These are phyloP conservation scores for Chrysomallon squamiferum DNA, from an alignment of 1,140 invertebrate species.

Conservation along the genomic window DNA sequence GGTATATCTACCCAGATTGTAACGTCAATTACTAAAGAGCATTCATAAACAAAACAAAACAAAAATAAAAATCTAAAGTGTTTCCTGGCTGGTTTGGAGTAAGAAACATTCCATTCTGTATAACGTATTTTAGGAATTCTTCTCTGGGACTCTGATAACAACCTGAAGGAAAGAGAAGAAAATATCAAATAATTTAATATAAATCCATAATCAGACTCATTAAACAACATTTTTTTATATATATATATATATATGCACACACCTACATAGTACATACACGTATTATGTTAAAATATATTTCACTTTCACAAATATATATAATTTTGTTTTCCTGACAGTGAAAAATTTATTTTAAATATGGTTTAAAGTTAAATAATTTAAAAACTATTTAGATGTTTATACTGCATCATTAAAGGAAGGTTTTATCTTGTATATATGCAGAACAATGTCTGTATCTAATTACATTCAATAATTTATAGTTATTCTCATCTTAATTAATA, in stretches of 20 bases:
- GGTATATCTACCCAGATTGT: no score
- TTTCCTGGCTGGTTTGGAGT: no score
- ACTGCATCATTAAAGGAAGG: neutral
- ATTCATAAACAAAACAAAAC: no score
- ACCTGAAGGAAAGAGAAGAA: slow-evolving; percentile 20
- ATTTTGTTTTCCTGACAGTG: no score
- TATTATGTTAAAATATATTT: neutral
- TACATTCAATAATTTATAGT: neutral
- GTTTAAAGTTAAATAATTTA: no score
- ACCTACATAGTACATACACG: neutral
- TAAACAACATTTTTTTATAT: neutral
- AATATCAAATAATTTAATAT: neutral
- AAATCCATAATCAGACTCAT: neutral
- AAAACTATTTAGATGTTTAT: neutral
- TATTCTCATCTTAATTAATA: neutral
- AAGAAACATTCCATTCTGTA: no score
- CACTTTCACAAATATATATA: neutral
- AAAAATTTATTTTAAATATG: no score
- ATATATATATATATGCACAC: neutral
- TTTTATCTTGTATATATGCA: neutral
- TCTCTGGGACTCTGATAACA: slow-evolving; percentile 30
- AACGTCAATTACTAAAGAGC: no score
- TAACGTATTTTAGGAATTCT: slow-evolving; percentile 23
- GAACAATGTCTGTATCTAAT: slow-evolving; percentile 1
- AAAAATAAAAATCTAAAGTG: no score